A percentile compares a stretch with the other conserved stretches of the same genome.
Conservation (phyloP, 2,797 vertebrate genomes). For the Macropodus opercularis region DNA sequence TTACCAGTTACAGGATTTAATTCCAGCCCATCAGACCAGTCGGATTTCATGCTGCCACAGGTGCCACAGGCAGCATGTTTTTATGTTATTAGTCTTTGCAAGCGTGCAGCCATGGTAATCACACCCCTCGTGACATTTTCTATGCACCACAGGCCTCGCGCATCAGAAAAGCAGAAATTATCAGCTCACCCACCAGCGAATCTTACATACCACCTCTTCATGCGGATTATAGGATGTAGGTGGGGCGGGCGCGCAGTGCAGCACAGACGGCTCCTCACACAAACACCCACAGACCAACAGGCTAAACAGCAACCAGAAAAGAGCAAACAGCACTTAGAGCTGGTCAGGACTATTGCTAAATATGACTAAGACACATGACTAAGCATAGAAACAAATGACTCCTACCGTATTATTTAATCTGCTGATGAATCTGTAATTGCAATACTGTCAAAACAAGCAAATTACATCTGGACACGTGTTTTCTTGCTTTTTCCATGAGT, state of each 20-base stretch:
- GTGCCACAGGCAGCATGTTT: conserved; percentile 49
- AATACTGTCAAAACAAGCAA: conserved; percentile 10
- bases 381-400: conserved; percentile 41
- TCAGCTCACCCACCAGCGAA: conserved; percentile 44
- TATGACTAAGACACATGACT: conserved; percentile 55
- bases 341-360: conserved; percentile 32
- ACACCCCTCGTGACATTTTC: conserved; percentile 32
- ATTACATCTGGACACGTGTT: background rate
- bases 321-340: conserved; percentile 56
- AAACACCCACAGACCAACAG: conserved; percentile 69
- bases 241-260: conserved; percentile 39
- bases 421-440: background rate
- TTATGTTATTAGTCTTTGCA: conserved; percentile 47
- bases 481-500: background rate
- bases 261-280: conserved; percentile 66
- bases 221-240: conserved; percentile 59
- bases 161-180: conserved; percentile 57
- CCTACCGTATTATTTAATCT: conserved; percentile 18
- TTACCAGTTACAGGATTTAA: conserved; percentile 27
- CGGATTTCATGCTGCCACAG: conserved; percentile 2
- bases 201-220: conserved; percentile 50
- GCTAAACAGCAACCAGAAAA: conserved; percentile 56
- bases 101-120: conserved; percentile 54
- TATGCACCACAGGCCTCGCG: background rate
- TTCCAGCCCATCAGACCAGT: conserved; percentile 6